These are phyloP conservation scores for Trochalopteron elliotii DNA, from an alignment of 2,113 vertebrate genomes.

Conservation along the genomic window DNA sequence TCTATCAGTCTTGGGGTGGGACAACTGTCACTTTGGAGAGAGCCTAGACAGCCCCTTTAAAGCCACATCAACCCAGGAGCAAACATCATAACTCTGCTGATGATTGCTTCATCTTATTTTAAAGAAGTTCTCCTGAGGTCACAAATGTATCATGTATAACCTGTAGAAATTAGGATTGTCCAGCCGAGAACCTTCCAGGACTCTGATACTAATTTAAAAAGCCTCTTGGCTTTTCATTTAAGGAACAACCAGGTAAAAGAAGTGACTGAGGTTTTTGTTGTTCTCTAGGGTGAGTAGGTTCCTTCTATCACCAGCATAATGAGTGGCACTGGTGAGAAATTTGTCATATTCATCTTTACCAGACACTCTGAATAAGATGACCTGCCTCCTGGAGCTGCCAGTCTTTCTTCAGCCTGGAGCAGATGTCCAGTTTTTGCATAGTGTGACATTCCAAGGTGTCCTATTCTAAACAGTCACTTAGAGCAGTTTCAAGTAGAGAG, in stretches of 20 bases:
- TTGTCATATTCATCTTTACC: background rate
- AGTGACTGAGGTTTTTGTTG: accelerated
- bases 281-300: background rate
- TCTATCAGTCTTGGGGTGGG: background rate
- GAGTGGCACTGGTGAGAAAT: background rate
- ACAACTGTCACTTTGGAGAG: background rate
- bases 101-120: background rate
- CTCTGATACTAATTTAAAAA: background rate
- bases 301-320: background rate
- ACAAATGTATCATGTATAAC: background rate
- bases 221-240: background rate
- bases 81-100: background rate
- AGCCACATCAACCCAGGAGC: background rate
- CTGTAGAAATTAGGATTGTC: background rate
- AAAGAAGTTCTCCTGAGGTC: background rate
- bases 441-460: background rate
- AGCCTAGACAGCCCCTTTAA: background rate
- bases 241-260: background rate
- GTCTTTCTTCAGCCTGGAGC: background rate
- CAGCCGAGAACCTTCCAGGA: background rate
- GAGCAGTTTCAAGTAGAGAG: background rate
- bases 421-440: background rate
- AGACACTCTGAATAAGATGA: background rate
- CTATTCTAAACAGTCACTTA: background rate
- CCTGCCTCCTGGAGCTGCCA: background rate